Conservation (phyloP, 2,113 vertebrate genomes). For the Lontra canadensis region DNA sequence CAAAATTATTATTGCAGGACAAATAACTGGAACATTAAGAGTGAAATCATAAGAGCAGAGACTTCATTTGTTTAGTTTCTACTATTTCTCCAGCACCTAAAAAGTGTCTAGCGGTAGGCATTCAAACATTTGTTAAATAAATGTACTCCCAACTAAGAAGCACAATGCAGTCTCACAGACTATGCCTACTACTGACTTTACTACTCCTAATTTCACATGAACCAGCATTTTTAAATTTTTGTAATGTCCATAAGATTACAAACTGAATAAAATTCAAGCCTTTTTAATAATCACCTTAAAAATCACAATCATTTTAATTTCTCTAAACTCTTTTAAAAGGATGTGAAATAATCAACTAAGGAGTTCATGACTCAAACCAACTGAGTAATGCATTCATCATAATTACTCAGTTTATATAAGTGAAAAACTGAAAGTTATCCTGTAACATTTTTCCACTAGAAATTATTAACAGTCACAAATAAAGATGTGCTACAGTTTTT, state of each 20-base stretch:
- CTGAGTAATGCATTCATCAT: slow-evolving; percentile 73
- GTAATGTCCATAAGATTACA: slow-evolving; percentile 22
- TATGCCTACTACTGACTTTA: not conserved
- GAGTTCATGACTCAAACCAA: slow-evolving; percentile 57
- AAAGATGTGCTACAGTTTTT: slow-evolving; percentile 25
- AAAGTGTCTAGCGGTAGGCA: not conserved
- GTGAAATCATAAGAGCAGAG: not conserved
- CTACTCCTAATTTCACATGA: slow-evolving; percentile 3
- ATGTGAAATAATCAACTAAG: slow-evolving; percentile 44
- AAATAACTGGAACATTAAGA: not conserved
- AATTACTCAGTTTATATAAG: slow-evolving; percentile 72
- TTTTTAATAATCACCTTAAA: slow-evolving; percentile 60
- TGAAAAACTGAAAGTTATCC: slow-evolving; percentile 75
- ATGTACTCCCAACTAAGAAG: not conserved
- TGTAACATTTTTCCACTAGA: slow-evolving; percentile 69
- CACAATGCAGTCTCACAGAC: not conserved
- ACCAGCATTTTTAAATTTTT: slow-evolving; percentile 11
- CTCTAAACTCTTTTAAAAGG: slow-evolving; percentile 17
- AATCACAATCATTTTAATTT: slow-evolving; percentile 50
- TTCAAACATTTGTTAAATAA: slow-evolving; percentile 34
- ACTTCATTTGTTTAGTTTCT: not conserved
- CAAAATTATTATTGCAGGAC: not conserved
- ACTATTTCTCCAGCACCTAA: not conserved
- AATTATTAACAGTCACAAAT: slow-evolving; percentile 53
- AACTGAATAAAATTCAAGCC: slow-evolving; percentile 66